Conservation (phyloP, 2,797 vertebrate genomes). For the Leuciscus waleckii region DNA sequence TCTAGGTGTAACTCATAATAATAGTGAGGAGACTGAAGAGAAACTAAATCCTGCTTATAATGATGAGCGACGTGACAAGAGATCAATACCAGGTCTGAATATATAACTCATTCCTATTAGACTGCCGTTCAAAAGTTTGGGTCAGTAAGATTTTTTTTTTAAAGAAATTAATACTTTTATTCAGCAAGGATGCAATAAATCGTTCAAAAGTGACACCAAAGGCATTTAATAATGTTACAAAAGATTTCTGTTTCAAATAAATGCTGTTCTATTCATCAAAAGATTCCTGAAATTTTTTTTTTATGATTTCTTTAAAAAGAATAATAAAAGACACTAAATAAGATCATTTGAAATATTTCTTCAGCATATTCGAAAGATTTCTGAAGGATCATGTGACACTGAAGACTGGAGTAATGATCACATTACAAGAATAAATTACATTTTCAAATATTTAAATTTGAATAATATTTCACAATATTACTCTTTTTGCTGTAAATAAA, state of each 20-base stretch:
- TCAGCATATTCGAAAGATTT: not conserved
- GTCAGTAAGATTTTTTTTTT: not conserved
- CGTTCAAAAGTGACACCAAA: not conserved
- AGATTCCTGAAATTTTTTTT: not conserved
- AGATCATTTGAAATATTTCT: not conserved
- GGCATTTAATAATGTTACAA: not conserved
- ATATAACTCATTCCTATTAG: not conserved
- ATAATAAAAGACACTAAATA: not conserved
- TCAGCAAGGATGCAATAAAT: not conserved
- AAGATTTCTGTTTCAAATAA: not conserved
- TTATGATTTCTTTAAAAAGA: not conserved
- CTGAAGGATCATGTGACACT: not conserved
- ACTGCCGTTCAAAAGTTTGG: not conserved
- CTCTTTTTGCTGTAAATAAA: not conserved
- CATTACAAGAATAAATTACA: not conserved
- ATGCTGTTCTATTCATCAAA: not conserved
- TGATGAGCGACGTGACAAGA: not conserved
- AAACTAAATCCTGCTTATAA: not conserved
- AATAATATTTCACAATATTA: not conserved
- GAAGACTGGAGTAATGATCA: not conserved
- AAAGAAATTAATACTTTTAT: not conserved
- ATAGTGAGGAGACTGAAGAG: not conserved
- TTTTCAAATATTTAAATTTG: not conserved
- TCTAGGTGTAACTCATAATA: constrained; percentile 19
- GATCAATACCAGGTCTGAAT: constrained; percentile 2